Conservation (phyloP, 2,888 invertebrate genomes). For the Dicyrtomina minuta region DNA sequence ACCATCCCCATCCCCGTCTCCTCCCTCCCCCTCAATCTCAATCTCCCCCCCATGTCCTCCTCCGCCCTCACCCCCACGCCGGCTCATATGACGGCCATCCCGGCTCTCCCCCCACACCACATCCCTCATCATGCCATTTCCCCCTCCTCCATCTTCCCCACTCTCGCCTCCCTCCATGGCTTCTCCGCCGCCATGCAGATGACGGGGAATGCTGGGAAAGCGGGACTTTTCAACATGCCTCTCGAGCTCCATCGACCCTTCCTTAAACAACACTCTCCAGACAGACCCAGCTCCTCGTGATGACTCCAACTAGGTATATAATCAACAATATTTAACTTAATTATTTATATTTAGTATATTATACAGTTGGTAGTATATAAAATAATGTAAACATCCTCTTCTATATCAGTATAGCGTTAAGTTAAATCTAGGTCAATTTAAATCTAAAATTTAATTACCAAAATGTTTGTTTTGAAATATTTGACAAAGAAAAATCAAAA, state of each 20-base stretch:
- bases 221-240: constrained; percentile 41
- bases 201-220: constrained; percentile 36
- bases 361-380: too few species aligned
- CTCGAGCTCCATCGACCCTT: constrained; percentile 52
- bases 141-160: constrained; percentile 46
- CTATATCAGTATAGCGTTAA: too few species aligned
- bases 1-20: constrained; percentile 49
- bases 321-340: neutral
- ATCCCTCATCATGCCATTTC: constrained; percentile 42
- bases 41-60: constrained; percentile 23
- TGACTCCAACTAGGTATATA: neutral
- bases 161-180: constrained; percentile 51
- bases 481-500: too few species aligned
- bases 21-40: constrained; percentile 46
- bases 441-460: too few species aligned
- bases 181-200: constrained; percentile 51
- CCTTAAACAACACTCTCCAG: constrained; percentile 42
- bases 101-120: constrained; percentile 42
- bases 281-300: constrained; percentile 34
- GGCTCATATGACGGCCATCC: constrained; percentile 43
- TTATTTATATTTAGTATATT: neutral
- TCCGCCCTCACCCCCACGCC: constrained; percentile 41
- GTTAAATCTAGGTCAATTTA: too few species aligned
- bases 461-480: too few species aligned
- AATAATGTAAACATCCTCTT: too few species aligned